Evolutionary conservation across 2,113 vertebrate species (phyloP).

Genomic region (Neoarius graeffei): DNA sequence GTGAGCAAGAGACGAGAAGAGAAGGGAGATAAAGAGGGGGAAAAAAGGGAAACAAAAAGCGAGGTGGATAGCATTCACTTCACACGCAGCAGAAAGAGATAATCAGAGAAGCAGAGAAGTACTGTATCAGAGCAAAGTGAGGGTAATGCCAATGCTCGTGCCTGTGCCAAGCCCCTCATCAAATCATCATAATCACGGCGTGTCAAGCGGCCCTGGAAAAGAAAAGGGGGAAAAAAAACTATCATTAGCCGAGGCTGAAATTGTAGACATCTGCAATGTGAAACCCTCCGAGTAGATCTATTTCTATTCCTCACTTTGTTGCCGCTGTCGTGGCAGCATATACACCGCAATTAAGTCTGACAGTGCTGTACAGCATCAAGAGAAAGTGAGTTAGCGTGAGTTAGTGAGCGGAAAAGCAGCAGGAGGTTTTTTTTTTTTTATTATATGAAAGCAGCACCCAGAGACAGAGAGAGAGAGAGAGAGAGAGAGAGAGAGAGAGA

Average conservation of each 20-base stretch:
- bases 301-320: slow-evolving; percentile 39
- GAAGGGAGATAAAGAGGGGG: not conserved
- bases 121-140: slow-evolving; percentile 17
- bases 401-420: slow-evolving; percentile 18
- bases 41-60: no score
- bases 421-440: not conserved
- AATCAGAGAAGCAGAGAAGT: slow-evolving; percentile 39
- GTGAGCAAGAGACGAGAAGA: slow-evolving; percentile 28
- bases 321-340: slow-evolving; percentile 24
- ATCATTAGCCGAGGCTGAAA: slow-evolving; percentile 45
- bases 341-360: slow-evolving; percentile 48
- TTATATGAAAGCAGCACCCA: slow-evolving; percentile 1
- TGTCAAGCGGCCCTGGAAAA: slow-evolving; percentile 47
- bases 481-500: slow-evolving; percentile 26
- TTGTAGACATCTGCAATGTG: slow-evolving; percentile 45
- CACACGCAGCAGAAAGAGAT: slow-evolving; percentile 30
- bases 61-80: slow-evolving; percentile 39
- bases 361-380: slow-evolving; percentile 48
- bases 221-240: slow-evolving; percentile 31
- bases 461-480: slow-evolving; percentile 11
- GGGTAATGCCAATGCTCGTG: slow-evolving; percentile 31
- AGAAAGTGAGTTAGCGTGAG: slow-evolving; percentile 34
- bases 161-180: slow-evolving; percentile 41
- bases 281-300: slow-evolving; percentile 34
- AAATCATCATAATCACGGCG: slow-evolving; percentile 49